Evolutionary conservation across 2,113 vertebrate species (phyloP), one percentile per base, ranked within the genome.

Genomic region (Thinocorus orbignyianus): DNA sequence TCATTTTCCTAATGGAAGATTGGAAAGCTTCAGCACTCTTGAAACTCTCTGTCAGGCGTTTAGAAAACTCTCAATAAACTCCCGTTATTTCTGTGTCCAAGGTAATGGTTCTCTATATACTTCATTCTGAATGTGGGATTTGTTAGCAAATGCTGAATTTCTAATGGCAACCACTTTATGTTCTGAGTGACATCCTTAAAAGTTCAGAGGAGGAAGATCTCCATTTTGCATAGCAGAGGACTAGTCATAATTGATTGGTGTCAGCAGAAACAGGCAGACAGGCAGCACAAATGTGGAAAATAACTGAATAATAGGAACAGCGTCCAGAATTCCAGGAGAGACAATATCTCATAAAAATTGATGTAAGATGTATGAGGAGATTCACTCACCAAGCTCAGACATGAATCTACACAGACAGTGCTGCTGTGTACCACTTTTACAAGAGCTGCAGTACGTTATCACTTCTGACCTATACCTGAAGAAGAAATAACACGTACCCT

Each of bases 1-100:
- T 94, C 69, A 74, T 90, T 92, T 90, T 92, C 61, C 78, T 95
- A 86, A 90, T 79, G 23, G 68, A 87, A 93, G 80, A 83, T 41
- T 70, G 61, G 62, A 93, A 80, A 80, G 78, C 61, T 80, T 87
- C 82, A 90, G 72, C 62, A 76, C 49, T 88, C 84, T 49, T 80
- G 71, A 71, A 86, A 82, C n/a, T 72, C 73, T 55, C 65, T 73
- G 74, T 81, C 85, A 92, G 64, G 57, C 51, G 61, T 88, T 92
- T 87, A 87, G 72, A 73, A 90, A 90, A 74, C n/a, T 87, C 66
- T 78, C 65, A 46, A 69, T 90, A 88, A 88, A 88, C 79, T 83
- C 39, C 72, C 70, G 61, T 70, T 84, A 84, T 91, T 94, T 91
- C 79, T 58, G 33, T 83, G 83, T 58, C 49, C 69, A 76, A 76